Evolutionary conservation across 2,888 invertebrate genomes (phyloP).

Genomic region (Sinhomidia bicolor): DNA sequence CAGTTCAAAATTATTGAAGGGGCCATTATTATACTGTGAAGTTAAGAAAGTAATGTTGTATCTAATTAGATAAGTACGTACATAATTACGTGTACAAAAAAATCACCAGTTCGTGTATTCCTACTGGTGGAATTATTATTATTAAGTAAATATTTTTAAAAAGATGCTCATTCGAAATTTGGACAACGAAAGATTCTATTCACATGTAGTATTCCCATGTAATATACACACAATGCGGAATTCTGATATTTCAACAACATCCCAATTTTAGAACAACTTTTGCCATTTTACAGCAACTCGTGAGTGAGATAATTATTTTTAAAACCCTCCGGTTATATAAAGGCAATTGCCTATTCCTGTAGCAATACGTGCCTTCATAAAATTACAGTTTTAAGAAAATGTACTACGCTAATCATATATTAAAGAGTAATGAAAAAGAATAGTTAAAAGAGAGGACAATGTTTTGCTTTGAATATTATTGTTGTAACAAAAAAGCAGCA

Average conservation of each 20-base stretch:
- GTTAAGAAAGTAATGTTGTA: not conserved
- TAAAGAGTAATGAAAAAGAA: not conserved
- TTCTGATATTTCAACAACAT: conserved; percentile 10
- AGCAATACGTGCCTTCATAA: conserved; percentile 58
- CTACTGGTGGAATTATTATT: not conserved
- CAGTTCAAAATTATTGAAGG: conserved; percentile 53
- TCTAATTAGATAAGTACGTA: not conserved
- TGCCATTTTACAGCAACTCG: conserved; percentile 57
- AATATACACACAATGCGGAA: not conserved
- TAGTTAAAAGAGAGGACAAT: not conserved
- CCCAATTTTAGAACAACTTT: conserved; percentile 9
- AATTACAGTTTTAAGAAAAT: conserved; percentile 8
- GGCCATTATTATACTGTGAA: conserved; percentile 45
- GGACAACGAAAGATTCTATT: conserved; percentile 60
- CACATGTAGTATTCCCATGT: conserved; percentile 3
- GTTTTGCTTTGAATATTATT: conserved; percentile 1
- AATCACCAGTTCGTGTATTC: not conserved
- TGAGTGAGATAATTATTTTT: conserved; percentile 60
- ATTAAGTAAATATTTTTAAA: conserved; percentile 36
- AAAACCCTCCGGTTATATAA: conserved; percentile 49
- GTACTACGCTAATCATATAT: not conserved
- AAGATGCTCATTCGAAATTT: conserved; percentile 60
- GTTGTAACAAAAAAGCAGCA: not conserved
- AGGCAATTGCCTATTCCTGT: conserved; percentile 42
- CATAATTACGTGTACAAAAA: conserved; percentile 54